Evolutionary conservation across 2,888 invertebrate genomes (phyloP).

Genomic region (Netelia inedita): DNA sequence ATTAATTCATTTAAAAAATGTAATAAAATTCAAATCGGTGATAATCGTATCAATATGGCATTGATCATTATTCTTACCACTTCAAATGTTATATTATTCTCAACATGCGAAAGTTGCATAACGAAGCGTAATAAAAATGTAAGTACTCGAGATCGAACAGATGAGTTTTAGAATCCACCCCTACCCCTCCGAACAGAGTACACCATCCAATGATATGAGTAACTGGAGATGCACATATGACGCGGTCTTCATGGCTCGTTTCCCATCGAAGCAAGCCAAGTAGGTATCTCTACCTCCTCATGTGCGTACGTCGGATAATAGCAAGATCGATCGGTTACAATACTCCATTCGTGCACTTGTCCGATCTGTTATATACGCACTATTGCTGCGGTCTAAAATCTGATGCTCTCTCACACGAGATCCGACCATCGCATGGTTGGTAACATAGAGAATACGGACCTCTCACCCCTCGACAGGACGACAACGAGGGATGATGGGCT

Average conservation of each 20-base stretch:
- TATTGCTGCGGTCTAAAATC: constrained; percentile 79
- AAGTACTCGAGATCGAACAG: constrained; percentile 50
- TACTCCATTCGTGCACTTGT: constrained; percentile 77
- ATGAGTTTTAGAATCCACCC: constrained; percentile 43
- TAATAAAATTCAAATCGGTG: neutral
- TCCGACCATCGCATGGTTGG: constrained; percentile 37
- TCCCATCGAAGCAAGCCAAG: constrained; percentile 73
- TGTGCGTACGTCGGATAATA: constrained; percentile 69
- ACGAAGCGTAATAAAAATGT: constrained; percentile 28
- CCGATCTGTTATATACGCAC: constrained; percentile 70
- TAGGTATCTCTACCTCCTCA: constrained; percentile 64
- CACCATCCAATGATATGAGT: constrained; percentile 68
- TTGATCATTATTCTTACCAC: too few species aligned
- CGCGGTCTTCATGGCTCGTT: constrained; percentile 83
- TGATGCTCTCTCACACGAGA: constrained; percentile 75
- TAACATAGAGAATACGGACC: constrained; percentile 62
- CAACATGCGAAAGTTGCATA: too few species aligned
- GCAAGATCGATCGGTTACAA: constrained; percentile 64
- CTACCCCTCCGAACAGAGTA: constrained; percentile 24
- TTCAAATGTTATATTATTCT: too few species aligned
- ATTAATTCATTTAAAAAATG: too few species aligned
- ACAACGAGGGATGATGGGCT: constrained; percentile 71
- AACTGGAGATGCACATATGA: constrained; percentile 80
- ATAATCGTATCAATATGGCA: too few species aligned
- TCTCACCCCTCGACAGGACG: constrained; percentile 69